phyloP scores from a whole-genome alignment of 2,888 invertebrate species.

The Caenorhabditis doughertyi region DNA sequence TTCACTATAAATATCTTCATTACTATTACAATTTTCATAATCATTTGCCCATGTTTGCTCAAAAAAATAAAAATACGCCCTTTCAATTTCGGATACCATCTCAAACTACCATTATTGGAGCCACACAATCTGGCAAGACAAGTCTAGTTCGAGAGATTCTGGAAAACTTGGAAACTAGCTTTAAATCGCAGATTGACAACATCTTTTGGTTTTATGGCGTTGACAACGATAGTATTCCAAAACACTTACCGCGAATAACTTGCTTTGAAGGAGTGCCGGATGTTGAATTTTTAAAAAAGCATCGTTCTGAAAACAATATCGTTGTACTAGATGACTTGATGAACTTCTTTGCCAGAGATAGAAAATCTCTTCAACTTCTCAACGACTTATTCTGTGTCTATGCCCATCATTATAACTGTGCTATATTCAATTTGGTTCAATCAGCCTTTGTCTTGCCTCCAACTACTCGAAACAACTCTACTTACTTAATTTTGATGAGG shows the following conservation, averaged over 20 bases:
- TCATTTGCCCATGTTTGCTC: too few species aligned
- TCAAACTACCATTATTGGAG: too few species aligned
- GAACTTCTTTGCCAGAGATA: too few species aligned
- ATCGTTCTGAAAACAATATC: neutral
- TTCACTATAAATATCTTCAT: too few species aligned
- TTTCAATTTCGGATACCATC: too few species aligned
- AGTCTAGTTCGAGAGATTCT: slow-evolving; percentile 1
- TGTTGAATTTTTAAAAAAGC: slow-evolving; percentile 4
- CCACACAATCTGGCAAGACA: slow-evolving; percentile 2
- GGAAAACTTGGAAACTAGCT: neutral
- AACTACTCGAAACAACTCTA: slow-evolving; percentile 8
- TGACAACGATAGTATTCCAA: too few species aligned
- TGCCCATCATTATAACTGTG: slow-evolving; percentile 2
- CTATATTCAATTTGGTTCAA: slow-evolving; percentile 2
- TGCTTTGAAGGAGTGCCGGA: neutral
- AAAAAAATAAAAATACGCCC: neutral
- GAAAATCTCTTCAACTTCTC: too few species aligned
- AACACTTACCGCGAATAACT: too few species aligned
- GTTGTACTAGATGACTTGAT: slow-evolving; percentile 3
- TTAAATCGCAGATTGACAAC: neutral
- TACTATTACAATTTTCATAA: too few species aligned
- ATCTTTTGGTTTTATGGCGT: too few species aligned
- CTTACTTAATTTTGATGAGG: slow-evolving; percentile 4
- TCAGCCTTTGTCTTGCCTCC: neutral
- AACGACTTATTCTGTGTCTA: too few species aligned